Percentiles rank a stretch among this genome's conserved stretches.
These are phyloP conservation scores for Spilogale gracilis DNA, from an alignment of 2,113 vertebrate species.

Conservation along the genomic window DNA sequence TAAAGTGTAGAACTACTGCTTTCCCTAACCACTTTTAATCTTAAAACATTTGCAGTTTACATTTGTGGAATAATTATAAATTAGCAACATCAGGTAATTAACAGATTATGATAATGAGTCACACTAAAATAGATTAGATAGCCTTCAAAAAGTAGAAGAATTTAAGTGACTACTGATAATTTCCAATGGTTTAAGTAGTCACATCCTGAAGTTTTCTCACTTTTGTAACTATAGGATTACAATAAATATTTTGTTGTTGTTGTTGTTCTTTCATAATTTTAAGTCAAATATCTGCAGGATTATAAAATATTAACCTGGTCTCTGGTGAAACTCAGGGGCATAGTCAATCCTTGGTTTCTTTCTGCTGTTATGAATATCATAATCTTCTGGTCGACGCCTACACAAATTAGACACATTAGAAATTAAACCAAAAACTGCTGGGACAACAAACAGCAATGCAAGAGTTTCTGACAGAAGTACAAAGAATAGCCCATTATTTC, in stretches of 20 bases:
- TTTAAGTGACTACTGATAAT: constrained; percentile 20
- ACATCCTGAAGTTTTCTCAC: constrained; percentile 46
- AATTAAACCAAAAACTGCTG: constrained; percentile 89
- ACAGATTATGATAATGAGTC: background rate
- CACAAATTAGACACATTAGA: constrained; percentile 94
- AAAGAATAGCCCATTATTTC: constrained; percentile 70
- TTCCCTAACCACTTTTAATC: constrained; percentile 44
- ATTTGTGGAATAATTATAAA: constrained; percentile 42
- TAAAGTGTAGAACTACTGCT: background rate
- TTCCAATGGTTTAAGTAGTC: constrained; percentile 4
- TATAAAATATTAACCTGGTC: constrained; percentile 97
- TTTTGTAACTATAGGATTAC: constrained; percentile 41
- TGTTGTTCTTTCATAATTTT: constrained; percentile 53
- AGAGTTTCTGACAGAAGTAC: constrained; percentile 82
- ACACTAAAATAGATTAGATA: background rate
- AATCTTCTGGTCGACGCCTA: constrained; percentile 99
- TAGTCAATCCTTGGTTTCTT: constrained; percentile 98
- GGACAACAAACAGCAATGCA: constrained; percentile 83
- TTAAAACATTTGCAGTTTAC: constrained; percentile 33
- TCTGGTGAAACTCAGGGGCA: constrained; percentile 97
- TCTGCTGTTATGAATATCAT: constrained; percentile 98
- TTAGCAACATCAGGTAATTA: constrained; percentile 48
- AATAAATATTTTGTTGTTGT: background rate
- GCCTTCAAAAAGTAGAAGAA: background rate
- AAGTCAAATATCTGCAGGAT: constrained; percentile 87